These are phyloP conservation scores for Cheilosia impressa DNA, from an alignment of 2,888 invertebrate species.

Conservation along the genomic window DNA sequence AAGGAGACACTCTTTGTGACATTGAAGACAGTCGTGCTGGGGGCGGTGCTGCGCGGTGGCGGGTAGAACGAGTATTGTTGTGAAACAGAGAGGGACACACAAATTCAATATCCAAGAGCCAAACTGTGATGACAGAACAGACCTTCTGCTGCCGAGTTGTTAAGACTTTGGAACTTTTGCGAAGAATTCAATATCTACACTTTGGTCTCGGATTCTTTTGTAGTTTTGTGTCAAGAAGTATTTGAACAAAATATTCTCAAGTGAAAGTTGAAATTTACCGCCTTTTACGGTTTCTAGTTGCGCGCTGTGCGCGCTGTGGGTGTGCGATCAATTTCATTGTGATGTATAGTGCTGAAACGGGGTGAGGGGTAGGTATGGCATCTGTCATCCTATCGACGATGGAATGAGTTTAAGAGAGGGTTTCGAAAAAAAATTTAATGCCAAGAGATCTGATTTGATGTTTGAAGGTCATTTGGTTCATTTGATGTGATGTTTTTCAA, in stretches of 20 bases:
- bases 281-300: constrained; percentile 25
- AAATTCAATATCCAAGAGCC: constrained; percentile 67
- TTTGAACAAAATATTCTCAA: constrained; percentile 42
- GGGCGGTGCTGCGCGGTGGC: too few relatives aligned
- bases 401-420: too few relatives aligned
- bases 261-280: constrained; percentile 38
- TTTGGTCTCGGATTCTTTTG: constrained; percentile 63
- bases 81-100: constrained; percentile 21
- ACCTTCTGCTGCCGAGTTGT: constrained; percentile 71
- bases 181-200: constrained; percentile 73
- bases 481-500: too few relatives aligned
- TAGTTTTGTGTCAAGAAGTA: constrained; percentile 67
- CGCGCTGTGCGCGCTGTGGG: background rate
- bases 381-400: background rate
- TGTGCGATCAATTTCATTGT: constrained; percentile 14
- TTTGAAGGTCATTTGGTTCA: too few relatives aligned
- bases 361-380: background rate
- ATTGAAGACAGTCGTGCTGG: constrained; percentile 17
- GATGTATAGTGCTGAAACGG: background rate
- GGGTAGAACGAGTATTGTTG: constrained; percentile 2
- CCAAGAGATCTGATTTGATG: too few relatives aligned
- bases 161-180: constrained; percentile 66
- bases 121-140: constrained; percentile 68
- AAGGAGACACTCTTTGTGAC: constrained; percentile 17
- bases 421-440: too few relatives aligned